phyloP scores from a whole-genome alignment of 2,888 invertebrate species.

The Sinhomidia bicolor region DNA sequence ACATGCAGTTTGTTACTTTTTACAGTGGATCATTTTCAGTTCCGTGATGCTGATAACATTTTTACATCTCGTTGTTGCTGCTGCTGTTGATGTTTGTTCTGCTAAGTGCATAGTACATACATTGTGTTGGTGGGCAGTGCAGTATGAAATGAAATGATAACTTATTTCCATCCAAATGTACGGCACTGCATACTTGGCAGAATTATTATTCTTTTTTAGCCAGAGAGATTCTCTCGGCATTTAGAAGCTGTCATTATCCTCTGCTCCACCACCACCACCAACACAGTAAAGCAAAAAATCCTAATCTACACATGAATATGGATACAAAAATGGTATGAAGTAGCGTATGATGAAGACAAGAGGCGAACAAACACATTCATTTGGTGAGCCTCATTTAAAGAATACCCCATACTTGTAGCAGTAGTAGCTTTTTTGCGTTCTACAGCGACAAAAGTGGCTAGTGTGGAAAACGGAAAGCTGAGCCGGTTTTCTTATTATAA shows the following conservation, averaged over 20 bases:
- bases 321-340: too few relatives aligned
- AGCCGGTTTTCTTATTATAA: background rate
- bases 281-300: background rate
- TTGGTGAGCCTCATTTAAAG: background rate
- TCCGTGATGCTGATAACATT: background rate
- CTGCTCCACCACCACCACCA: background rate
- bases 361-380: background rate
- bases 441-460: background rate
- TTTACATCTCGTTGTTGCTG: too few relatives aligned
- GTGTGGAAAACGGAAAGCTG: background rate
- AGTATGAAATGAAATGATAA: too few relatives aligned
- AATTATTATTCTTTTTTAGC: too few relatives aligned
- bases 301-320: too few relatives aligned
- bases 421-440: too few relatives aligned
- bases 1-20: background rate
- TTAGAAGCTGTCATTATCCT: background rate
- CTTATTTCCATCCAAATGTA: too few relatives aligned
- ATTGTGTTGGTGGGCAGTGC: too few relatives aligned
- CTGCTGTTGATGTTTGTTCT: too few relatives aligned
- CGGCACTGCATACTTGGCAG: too few relatives aligned
- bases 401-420: slow-evolving; percentile 1
- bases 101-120: too few relatives aligned
- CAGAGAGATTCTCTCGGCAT: background rate
- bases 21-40: background rate
- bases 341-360: too few relatives aligned